Evolutionary conservation across 2,113 vertebrate species (phyloP), one percentile per base, ranked within the genome.

Genomic region (Sapayoa aenigma): DNA sequence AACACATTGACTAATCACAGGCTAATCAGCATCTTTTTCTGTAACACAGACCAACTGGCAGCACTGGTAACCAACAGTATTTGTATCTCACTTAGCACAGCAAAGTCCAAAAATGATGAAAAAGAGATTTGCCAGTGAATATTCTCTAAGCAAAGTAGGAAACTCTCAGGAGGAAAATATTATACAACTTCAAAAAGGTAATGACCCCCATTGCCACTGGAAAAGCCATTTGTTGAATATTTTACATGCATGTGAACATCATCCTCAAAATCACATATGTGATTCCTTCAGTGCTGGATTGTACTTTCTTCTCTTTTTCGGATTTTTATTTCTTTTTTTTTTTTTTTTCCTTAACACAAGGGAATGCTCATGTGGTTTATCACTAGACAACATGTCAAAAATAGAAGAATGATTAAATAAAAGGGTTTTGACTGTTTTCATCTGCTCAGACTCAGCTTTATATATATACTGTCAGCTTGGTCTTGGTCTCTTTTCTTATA

Each of bases 381-480:
- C 59, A 80, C 73, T 81, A 68, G 65, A 84, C 72, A 89, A 65
- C 74, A 93, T 39, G 84, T 93, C 94, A 96, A 88, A 96, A 96
- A 78, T 55, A 95, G 80, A 53, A 65, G 58, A 95, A 87, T 50
- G 76, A 78, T 93, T 96, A 93, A 93, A 93, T 90, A 93, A 93
- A 95, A 84, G 63, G n/a, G 33, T 87, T 93, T 50, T 93, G 69
- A 97, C 60, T 63, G 66, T 72, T 94, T 66, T 95, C 88, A 78
- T 96, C 95, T 97, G 94, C 85, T 95, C 86, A 96, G 73, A 52
- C 90, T 95, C 87, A 91, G 82, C 20, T 84, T 91, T 73, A 82
- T 82, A 84, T 47, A 95, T 67, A 84, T 4, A 5, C 53, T 95
- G 90, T 92, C 93, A 92, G 41, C 23, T 87, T 92, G 90, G 68